These are phyloP conservation scores for Nephrocerus scutellatus DNA, from an alignment of 2,888 invertebrate species.

Conservation along the genomic window DNA sequence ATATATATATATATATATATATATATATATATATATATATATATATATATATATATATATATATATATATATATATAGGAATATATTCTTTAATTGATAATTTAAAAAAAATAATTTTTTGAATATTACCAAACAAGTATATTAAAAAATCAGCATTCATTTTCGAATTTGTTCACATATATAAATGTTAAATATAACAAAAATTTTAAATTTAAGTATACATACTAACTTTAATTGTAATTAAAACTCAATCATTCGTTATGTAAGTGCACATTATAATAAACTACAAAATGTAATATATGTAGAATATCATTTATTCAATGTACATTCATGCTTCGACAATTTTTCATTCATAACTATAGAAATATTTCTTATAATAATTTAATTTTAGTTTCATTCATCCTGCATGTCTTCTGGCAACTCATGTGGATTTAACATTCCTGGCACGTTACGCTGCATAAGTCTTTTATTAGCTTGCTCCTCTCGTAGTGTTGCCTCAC, in stretches of 20 bases:
- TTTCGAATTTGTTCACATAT: too few relatives aligned
- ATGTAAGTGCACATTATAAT: conserved; percentile 19
- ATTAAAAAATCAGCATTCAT: too few relatives aligned
- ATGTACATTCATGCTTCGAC: conserved; percentile 33
- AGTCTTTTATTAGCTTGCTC: conserved; percentile 92
- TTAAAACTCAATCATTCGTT: conserved; percentile 28
- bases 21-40: too few relatives aligned
- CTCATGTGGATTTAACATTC: conserved; percentile 93
- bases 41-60: too few relatives aligned
- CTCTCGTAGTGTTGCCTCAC: conserved; percentile 77
- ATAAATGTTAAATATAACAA: too few relatives aligned
- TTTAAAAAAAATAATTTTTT: too few relatives aligned
- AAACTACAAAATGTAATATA: conserved; percentile 19
- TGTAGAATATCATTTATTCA: conserved; percentile 27
- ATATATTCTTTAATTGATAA: too few relatives aligned
- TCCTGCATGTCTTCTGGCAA: conserved; percentile 95
- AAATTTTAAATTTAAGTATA: conserved; percentile 40
- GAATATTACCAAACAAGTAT: too few relatives aligned
- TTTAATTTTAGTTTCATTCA: conserved; percentile 35
- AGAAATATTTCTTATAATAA: conserved; percentile 16
- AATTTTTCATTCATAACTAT: conserved; percentile 30
- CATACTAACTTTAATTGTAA: conserved; percentile 41
- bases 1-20: too few relatives aligned
- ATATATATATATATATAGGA: too few relatives aligned
- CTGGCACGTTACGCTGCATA: conserved; percentile 89